Conservation (phyloP, 1,140 invertebrate species). For the Steinernema khuongi region DNA sequence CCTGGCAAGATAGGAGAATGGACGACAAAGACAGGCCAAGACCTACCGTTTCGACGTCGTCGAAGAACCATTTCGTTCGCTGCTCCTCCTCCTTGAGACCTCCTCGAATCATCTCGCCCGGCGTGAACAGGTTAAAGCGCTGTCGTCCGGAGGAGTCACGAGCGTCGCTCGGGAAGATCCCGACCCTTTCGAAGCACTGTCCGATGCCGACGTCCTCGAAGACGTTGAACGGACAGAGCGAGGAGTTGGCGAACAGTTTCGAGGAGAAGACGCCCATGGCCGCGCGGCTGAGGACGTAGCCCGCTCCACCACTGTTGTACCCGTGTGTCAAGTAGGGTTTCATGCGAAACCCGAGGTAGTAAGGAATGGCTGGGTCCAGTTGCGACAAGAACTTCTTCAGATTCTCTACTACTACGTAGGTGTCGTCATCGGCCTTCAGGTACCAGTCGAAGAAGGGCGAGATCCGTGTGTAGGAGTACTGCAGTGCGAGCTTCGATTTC, state of each 20-base stretch:
- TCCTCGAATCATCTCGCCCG: conserved; percentile 22
- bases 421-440: conserved; percentile 58
- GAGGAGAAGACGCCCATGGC: conserved; percentile 27
- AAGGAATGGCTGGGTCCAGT: conserved; percentile 25
- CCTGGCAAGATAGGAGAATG: conserved; percentile 20
- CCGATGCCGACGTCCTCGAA: conserved; percentile 38
- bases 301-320: conserved; percentile 36
- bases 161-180: conserved; percentile 27
- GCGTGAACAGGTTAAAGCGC: conserved; percentile 28
- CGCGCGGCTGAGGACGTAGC: conserved; percentile 29
- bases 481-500: conserved; percentile 24
- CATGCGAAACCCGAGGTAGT: conserved; percentile 31
- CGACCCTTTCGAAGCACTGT: conserved; percentile 21
- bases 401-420: conserved; percentile 60
- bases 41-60: conserved; percentile 16
- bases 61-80: conserved; percentile 11
- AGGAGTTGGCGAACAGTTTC: conserved; percentile 16
- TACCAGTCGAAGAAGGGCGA: conserved; percentile 32
- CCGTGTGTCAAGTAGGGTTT: conserved; percentile 20
- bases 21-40: no score
- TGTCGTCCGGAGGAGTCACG: conserved; percentile 17
- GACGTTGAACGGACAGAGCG: conserved; percentile 22
- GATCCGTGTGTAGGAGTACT: conserved; percentile 24
- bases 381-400: conserved; percentile 49
- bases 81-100: conserved; percentile 16